Percentiles rank a stretch among this genome's conserved stretches.
Conservation (phyloP, 1,140 invertebrate genomes). For the Drosophila ironensis region DNA sequence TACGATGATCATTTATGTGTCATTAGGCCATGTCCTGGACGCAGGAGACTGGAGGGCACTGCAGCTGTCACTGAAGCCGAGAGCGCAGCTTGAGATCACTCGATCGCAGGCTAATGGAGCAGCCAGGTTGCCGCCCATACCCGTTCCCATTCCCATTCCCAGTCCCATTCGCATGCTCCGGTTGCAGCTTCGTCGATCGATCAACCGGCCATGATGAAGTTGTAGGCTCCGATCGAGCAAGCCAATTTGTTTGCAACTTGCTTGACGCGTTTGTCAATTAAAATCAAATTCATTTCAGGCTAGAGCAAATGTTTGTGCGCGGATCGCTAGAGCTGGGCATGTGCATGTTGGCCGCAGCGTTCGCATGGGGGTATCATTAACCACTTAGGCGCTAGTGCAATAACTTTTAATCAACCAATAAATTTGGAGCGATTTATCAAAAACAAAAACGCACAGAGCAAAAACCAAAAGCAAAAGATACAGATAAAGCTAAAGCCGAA, state of each 20-base stretch:
- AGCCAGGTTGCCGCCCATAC: conserved; percentile 48
- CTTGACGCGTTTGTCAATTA: conserved; percentile 78
- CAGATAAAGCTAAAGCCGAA: too few species aligned
- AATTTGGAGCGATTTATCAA: conserved; percentile 76
- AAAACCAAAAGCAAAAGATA: not conserved
- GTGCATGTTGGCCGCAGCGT: conserved; percentile 2
- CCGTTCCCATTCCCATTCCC: not conserved
- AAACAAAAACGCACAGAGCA: conserved; percentile 23
- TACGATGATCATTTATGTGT: conserved; percentile 68
- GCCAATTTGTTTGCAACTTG: conserved; percentile 69
- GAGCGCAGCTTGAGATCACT: conserved; percentile 46
- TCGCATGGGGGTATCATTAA: conserved; percentile 60
- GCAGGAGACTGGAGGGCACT: conserved; percentile 7
- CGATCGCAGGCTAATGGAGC: conserved; percentile 53
- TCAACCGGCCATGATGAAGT: conserved; percentile 60
- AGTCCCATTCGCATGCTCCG: not conserved
- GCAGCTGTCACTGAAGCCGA: conserved; percentile 28
- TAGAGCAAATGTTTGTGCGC: conserved; percentile 38
- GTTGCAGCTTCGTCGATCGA: conserved; percentile 29
- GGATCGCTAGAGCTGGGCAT: conserved; percentile 1
- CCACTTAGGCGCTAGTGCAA: conserved; percentile 75
- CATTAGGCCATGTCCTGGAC: conserved; percentile 52
- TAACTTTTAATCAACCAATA: conserved; percentile 80
- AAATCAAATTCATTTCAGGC: conserved; percentile 71
- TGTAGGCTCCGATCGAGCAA: conserved; percentile 54